Evolutionary conservation across 2,113 vertebrate species (phyloP).

Genomic region (Callithrix jacchus): DNA sequence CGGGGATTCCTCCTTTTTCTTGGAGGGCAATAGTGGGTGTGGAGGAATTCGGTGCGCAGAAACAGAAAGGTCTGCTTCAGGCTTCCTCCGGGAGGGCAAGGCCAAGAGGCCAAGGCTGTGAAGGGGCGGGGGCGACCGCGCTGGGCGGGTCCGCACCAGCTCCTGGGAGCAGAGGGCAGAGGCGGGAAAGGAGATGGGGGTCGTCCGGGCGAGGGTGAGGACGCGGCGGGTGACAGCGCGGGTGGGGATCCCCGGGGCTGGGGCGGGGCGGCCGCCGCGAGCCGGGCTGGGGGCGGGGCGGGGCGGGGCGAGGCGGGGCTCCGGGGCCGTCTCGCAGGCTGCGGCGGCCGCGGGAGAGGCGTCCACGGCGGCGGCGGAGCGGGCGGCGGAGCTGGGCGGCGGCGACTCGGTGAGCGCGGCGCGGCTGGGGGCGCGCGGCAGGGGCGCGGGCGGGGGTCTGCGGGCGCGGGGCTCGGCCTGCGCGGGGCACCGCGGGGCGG

Average conservation of each 20-base stretch:
- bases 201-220: not conserved
- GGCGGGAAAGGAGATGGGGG: not conserved
- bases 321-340: constrained; percentile 21
- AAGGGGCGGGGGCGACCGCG: not conserved
- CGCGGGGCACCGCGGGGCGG: not conserved
- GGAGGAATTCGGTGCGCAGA: not conserved
- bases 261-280: not conserved
- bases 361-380: constrained; percentile 38
- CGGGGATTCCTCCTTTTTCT: not conserved
- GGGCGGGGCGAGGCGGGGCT: constrained; percentile 26
- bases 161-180: not conserved
- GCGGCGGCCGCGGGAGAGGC: constrained; percentile 57
- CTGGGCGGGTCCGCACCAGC: not conserved
- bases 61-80: not conserved
- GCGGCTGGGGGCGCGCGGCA: not conserved
- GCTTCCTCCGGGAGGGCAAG: not conserved
- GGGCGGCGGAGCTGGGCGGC: not conserved
- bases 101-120: not conserved
- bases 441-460: not conserved
- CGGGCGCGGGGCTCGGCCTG: not conserved
- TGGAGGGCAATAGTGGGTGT: not conserved
- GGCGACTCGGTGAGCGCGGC: constrained; percentile 57
- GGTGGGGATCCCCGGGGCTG: not conserved
- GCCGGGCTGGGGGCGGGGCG: not conserved
- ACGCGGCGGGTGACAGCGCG: not conserved